Evolutionary conservation across 2,888 invertebrate species (phyloP).

Genomic region (Ochropleura plecta): DNA sequence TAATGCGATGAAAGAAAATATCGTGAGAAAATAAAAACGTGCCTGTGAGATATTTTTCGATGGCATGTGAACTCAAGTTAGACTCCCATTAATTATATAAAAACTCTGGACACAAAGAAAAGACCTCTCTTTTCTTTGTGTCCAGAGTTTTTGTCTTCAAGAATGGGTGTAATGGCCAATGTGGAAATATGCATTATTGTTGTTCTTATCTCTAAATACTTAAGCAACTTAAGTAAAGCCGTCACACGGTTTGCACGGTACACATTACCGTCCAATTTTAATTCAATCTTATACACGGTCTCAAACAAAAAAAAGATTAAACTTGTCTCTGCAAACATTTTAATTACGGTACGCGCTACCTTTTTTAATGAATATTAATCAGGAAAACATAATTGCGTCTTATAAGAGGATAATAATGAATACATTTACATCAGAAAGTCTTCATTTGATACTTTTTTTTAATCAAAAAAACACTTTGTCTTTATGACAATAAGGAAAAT

Average conservation of each 20-base stretch:
- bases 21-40: no score
- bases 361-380: conserved; percentile 46
- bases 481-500: background rate
- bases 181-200: background rate
- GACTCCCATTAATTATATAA: no score
- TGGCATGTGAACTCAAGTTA: no score
- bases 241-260: background rate
- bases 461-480: background rate
- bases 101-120: no score
- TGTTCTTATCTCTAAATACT: background rate
- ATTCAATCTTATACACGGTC: conserved; percentile 9
- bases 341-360: background rate
- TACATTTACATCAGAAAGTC: conserved; percentile 11
- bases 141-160: no score
- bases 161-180: no score
- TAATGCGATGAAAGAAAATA: no score
- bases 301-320: background rate
- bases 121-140: no score
- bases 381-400: conserved; percentile 33
- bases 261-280: conserved; percentile 9
- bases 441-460: conserved; percentile 10
- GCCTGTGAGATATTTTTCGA: no score
- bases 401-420: conserved; percentile 31
- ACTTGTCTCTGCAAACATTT: conserved; percentile 16
- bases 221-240: no score